Base-by-base conservation (phyloP, 2,797 vertebrate species). In the Phataginus tetradactyla region DNA sequence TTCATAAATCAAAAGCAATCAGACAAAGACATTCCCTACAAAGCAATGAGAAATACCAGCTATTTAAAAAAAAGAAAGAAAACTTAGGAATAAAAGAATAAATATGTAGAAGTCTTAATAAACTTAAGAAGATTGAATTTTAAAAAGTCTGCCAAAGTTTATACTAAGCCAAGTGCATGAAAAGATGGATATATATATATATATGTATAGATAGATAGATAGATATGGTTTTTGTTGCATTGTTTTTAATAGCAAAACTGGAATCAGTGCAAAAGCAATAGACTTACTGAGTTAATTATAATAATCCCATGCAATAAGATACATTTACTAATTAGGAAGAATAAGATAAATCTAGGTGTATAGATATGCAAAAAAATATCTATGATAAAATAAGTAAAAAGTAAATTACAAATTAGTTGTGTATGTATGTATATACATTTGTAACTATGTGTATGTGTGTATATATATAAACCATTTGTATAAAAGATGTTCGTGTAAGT, bases 231-330 rank as follows among this genome's bases (percentile, higher is more conserved):
- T 5, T 12, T 34, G 29, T 88, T 69, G 8, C 12, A 63, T 25
- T 86, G 3, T 83, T 92, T 59, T 90, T n/a, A 86, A 59, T 51
- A 90, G 66, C 11, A 90, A 92, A 68, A 39, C n/a, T n/a, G 34
- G 3, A 92, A 87, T 77, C 4, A n/a, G 64, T 42, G 2, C 74
- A 84, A 53, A 94, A 59, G 55, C 25, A 74, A 69, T 68, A 68
- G 15, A 68, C 12, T 34, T 63, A 3, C 37, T 55, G 29, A 81
- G 71, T 64, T 29, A 23, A 77, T 81, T 86, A 39, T 34, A 29
- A 84, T 37, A 61, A 57, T 68, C 12, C 1, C 12, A 42, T n/a
- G 5, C 37, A 64, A 53, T 74, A 69, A 20, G 11, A n/a, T 42
- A 45, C 21, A 57, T 15, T 74, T 81, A 69, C 23, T 71, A 92